Base-by-base conservation (phyloP, 2,888 invertebrate species). In the Sinotaia quadrata region DNA sequence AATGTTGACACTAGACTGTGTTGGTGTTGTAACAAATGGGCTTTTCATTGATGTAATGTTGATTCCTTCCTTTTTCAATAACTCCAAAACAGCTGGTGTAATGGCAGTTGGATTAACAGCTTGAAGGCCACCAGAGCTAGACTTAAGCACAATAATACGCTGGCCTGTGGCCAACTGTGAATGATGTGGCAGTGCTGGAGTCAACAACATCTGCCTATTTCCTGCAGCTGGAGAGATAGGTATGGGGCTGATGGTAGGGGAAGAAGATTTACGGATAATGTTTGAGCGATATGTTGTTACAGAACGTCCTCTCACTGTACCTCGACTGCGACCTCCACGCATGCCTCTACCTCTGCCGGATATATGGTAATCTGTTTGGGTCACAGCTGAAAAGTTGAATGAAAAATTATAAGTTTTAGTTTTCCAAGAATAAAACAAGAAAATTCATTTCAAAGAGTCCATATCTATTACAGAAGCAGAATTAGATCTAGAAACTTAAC, bases 61-160 rank as follows among this genome's bases (percentile, higher is more conserved):
- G 31, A 65, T 27, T 4, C 63, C 63, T 24, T 65, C 52, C 27
- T 65, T 65, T 56, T 65, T 65, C 33, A 65, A 52, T 0, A 33
- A 31, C 7, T 65, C 63, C 54, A 65, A 44, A 5, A 65, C 27
- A 52, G 63, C 63, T 24, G 63, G 63, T 18, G 63, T 56, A n/a
- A 65, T 18, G 7, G 37, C 0, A 5, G 63, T 36, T 8, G 63
- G 54, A 37, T 56, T 65, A 4, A 65, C 31, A 8, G 56, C 56
- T 44, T 65, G 63, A 41, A 65, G 56, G 24, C 63, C 63, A 7
- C 63, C 63, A 2, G 63, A 37, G n/a, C 63, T 33, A 8, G 54
- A 56, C 33, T 65, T 65, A 12, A 65, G 21, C 10, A 65, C 54
- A n/a, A 65, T 56, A 24, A 65, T 54, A n/a, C 63, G 54, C 54